These are phyloP conservation scores for Nasonovia ribisnigri DNA, from an alignment of 2,888 invertebrate genomes.

Conservation along the genomic window DNA sequence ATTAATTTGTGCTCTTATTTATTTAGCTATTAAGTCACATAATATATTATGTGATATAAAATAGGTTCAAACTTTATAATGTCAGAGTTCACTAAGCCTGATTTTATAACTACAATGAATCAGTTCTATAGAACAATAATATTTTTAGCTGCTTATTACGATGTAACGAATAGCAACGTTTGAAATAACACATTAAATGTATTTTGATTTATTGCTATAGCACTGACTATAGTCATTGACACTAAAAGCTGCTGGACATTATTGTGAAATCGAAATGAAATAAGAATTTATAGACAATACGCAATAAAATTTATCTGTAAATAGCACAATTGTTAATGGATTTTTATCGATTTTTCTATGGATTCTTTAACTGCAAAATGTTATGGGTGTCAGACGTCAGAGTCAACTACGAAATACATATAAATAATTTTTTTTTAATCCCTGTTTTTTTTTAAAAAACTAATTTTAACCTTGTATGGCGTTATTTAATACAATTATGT, in stretches of 20 bases:
- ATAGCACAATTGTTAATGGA: not conserved
- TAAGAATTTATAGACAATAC: not conserved
- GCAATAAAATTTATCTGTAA: not conserved
- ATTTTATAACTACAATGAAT: not conserved
- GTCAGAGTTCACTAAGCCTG: not conserved
- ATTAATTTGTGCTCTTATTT: not conserved
- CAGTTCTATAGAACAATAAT: not conserved
- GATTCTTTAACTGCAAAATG: not conserved
- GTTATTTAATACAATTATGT: not conserved
- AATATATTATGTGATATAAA: not conserved
- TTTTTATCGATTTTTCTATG: not conserved
- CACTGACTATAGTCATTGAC: not conserved
- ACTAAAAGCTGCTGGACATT: not conserved
- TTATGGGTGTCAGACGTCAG: not conserved
- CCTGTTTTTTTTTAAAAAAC: not conserved
- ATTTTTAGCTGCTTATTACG: not conserved
- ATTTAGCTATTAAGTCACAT: not conserved
- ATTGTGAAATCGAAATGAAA: not conserved
- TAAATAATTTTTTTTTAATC: not conserved
- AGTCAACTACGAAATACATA: not conserved
- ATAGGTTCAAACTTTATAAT: not conserved
- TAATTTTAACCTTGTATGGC: not conserved
- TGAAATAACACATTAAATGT: not conserved
- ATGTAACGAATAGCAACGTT: not conserved
- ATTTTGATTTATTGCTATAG: constrained; percentile 16